Evolutionary conservation across 2,888 invertebrate genomes (phyloP).

Genomic region (Plebejus argus): DNA sequence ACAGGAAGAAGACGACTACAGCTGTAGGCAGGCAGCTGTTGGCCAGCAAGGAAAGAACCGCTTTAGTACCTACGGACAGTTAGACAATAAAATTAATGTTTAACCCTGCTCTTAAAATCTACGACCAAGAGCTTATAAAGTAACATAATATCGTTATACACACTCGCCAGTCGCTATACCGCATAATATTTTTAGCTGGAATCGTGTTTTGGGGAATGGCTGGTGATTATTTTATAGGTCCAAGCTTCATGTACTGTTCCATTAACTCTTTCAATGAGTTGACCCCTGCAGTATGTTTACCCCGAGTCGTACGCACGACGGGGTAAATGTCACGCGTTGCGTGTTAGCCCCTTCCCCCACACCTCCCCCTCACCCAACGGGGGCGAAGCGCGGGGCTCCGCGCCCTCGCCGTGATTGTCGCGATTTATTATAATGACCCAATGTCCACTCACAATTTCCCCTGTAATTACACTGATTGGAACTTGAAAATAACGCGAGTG

Average conservation of each 20-base stretch:
- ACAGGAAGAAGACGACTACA: not conserved
- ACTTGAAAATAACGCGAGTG: not conserved
- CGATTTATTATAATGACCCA: constrained; percentile 17
- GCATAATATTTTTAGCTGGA: not conserved
- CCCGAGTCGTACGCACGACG: not conserved
- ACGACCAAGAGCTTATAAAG: too few relatives aligned
- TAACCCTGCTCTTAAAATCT: too few relatives aligned
- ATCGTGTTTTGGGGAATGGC: not conserved
- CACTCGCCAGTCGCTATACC: not conserved
- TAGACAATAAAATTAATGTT: too few relatives aligned
- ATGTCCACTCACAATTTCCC: constrained; percentile 4
- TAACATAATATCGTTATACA: too few relatives aligned
- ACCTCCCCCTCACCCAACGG: not conserved
- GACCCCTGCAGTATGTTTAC: constrained; percentile 18
- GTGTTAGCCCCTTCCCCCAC: not conserved
- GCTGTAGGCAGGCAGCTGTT: too few relatives aligned
- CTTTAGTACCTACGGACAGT: too few relatives aligned
- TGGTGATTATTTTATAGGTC: not conserved
- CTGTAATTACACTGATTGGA: not conserved
- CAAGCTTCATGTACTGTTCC: not conserved
- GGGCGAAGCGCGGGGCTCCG: not conserved
- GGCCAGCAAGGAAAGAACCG: too few relatives aligned
- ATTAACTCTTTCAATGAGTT: constrained; percentile 1
- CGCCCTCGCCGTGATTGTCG: constrained; percentile 4
- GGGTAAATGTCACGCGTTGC: constrained; percentile 32